Conservation (phyloP, 1,140 invertebrate species). For the Zaprionus kolodkinae region DNA sequence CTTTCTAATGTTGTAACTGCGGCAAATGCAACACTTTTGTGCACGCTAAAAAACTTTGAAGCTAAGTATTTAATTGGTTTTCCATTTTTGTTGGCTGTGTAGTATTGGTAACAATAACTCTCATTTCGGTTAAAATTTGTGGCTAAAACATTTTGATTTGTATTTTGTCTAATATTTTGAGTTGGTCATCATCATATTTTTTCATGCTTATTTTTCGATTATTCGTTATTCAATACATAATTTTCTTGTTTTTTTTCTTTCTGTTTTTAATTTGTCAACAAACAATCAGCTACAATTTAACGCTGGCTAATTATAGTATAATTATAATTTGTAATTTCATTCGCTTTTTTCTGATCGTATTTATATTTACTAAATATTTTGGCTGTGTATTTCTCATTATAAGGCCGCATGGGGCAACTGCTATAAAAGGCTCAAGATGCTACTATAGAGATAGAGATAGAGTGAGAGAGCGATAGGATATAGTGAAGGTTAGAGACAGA, state of each 20-base stretch:
- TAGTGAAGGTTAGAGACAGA: slow-evolving; percentile 3
- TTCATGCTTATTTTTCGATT: neutral
- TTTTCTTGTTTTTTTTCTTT: too few relatives aligned
- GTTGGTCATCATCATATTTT: slow-evolving; percentile 7
- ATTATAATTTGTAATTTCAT: slow-evolving; percentile 43
- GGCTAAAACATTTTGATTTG: slow-evolving; percentile 50
- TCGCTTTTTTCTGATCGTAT: slow-evolving; percentile 25
- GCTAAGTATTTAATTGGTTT: slow-evolving; percentile 43
- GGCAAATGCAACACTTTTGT: slow-evolving; percentile 39
- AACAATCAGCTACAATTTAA: slow-evolving; percentile 78
- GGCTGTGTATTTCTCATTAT: slow-evolving; percentile 48
- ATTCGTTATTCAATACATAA: slow-evolving; percentile 19
- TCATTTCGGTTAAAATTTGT: slow-evolving; percentile 48
- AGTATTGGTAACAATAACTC: slow-evolving; percentile 33
- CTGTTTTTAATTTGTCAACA: slow-evolving; percentile 60
- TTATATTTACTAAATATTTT: slow-evolving; percentile 29
- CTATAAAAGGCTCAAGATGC: slow-evolving; percentile 57
- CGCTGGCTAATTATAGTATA: slow-evolving; percentile 68
- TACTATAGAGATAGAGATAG: slow-evolving; percentile 22
- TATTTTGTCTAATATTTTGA: slow-evolving; percentile 15
- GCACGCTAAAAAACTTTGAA: slow-evolving; percentile 36
- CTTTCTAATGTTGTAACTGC: slow-evolving; percentile 18
- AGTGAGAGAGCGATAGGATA: slow-evolving; percentile 10
- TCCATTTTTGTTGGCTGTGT: slow-evolving; percentile 1
- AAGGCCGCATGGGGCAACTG: slow-evolving; percentile 77